A percentile compares a stretch with the other conserved stretches of the same genome.
Conservation (phyloP, 1,140 invertebrate species). For the Ylistrum balloti region DNA sequence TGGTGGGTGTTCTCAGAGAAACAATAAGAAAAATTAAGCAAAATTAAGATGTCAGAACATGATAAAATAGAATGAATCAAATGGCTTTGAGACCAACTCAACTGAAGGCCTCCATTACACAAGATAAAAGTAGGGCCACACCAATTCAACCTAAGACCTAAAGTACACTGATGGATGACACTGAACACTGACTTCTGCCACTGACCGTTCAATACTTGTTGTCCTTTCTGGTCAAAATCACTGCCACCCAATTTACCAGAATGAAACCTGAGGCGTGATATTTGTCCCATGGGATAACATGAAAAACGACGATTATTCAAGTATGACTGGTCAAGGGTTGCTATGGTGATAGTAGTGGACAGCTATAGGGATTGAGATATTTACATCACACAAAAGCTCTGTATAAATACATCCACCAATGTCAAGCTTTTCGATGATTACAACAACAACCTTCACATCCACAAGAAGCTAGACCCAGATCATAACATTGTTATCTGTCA, state of each 20-base stretch:
- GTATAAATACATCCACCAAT: no score
- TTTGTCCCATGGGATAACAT: background rate
- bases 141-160: no score
- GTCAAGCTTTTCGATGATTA: background rate
- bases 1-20: no score
- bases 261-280: background rate
- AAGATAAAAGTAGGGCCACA: no score
- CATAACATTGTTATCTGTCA: background rate
- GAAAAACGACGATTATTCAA: background rate
- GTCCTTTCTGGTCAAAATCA: slow-evolving; percentile 34
- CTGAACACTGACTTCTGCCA: background rate
- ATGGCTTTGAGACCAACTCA: no score
- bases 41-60: no score
- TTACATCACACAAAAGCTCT: background rate
- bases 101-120: no score
- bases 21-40: no score
- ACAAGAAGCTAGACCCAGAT: background rate
- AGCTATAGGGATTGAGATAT: background rate
- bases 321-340: background rate
- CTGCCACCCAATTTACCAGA: background rate
- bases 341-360: background rate
- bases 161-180: background rate
- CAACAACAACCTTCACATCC: background rate
- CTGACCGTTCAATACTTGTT: background rate
- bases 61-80: no score